phyloP scores from a whole-genome alignment of 1,140 invertebrate genomes.

The Heliothis subflexa region DNA sequence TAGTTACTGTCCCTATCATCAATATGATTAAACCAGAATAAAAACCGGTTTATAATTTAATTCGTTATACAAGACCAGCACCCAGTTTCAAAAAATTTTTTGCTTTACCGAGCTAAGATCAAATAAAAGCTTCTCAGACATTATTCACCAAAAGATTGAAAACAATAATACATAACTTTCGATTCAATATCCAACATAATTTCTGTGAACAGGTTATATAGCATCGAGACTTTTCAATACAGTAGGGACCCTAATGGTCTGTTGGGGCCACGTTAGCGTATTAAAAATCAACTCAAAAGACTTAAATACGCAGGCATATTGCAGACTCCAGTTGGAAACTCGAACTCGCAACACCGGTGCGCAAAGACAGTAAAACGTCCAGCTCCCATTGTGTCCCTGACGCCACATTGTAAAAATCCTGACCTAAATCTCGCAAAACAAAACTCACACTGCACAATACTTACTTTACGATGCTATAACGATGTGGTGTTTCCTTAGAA shows the following conservation, averaged over 20 bases:
- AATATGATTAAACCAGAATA: slow-evolving; percentile 62
- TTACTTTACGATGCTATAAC: slow-evolving; percentile 84
- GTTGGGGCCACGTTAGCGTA: slow-evolving; percentile 21
- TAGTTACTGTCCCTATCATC: slow-evolving; percentile 54
- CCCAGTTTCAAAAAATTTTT: slow-evolving; percentile 34
- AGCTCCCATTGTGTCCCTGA: slow-evolving; percentile 70
- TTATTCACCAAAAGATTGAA: slow-evolving; percentile 27
- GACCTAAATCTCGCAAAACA: slow-evolving; percentile 83
- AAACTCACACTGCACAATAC: slow-evolving; percentile 80
- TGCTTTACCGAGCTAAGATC: slow-evolving; percentile 22
- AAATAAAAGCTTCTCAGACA: slow-evolving; percentile 25
- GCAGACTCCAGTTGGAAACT: slow-evolving; percentile 23
- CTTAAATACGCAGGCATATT: slow-evolving; percentile 6
- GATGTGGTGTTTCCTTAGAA: slow-evolving; percentile 85
- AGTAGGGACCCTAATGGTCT: slow-evolving; percentile 22
- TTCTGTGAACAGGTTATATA: background rate
- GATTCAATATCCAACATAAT: background rate
- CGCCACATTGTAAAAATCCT: slow-evolving; percentile 81
- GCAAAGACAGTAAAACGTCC: slow-evolving; percentile 68
- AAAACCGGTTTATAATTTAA: slow-evolving; percentile 59
- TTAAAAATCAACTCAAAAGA: slow-evolving; percentile 34
- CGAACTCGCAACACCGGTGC: slow-evolving; percentile 37
- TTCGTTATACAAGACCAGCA: slow-evolving; percentile 45
- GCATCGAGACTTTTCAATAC: slow-evolving; percentile 17
- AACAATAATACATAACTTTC: slow-evolving; percentile 24